Conservation (phyloP, 2,113 vertebrate genomes). For the Mustela lutreola region DNA sequence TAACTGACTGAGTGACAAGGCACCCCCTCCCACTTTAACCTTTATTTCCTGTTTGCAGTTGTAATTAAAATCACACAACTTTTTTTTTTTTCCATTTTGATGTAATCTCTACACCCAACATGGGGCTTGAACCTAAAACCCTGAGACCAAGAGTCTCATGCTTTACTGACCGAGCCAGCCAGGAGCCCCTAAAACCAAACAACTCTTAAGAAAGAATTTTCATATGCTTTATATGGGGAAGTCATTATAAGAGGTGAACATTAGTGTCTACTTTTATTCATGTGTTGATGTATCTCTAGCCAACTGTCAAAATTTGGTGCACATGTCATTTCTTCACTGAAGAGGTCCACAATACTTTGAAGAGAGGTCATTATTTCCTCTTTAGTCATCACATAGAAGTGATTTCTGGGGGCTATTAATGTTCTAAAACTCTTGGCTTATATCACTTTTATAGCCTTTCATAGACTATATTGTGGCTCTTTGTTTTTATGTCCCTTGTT, state of each 20-base stretch:
- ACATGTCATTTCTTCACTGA: background rate
- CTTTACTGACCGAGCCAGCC: background rate
- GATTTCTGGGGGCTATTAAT: background rate
- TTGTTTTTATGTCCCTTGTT: slow-evolving; percentile 7
- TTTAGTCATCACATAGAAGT: background rate
- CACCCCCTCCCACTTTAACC: background rate
- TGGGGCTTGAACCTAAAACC: background rate
- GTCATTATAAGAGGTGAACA: background rate
- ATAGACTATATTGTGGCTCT: background rate
- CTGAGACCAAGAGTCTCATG: background rate
- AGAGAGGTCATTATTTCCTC: background rate
- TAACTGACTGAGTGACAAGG: background rate
- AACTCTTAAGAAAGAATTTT: background rate
- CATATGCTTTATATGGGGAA: background rate
- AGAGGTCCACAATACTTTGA: background rate
- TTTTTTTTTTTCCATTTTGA: background rate
- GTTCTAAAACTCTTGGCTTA: background rate
- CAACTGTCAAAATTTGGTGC: background rate
- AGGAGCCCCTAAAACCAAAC: background rate
- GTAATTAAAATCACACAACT: background rate
- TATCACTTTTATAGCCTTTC: background rate
- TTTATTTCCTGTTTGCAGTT: slow-evolving; percentile 31
- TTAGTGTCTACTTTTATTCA: background rate
- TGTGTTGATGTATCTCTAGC: background rate
- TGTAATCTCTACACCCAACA: background rate